A percentile compares a stretch with the other conserved stretches of the same genome.
These are phyloP conservation scores for Prosopocoilus inquinatus DNA, from an alignment of 2,888 invertebrate genomes.

Conservation along the genomic window DNA sequence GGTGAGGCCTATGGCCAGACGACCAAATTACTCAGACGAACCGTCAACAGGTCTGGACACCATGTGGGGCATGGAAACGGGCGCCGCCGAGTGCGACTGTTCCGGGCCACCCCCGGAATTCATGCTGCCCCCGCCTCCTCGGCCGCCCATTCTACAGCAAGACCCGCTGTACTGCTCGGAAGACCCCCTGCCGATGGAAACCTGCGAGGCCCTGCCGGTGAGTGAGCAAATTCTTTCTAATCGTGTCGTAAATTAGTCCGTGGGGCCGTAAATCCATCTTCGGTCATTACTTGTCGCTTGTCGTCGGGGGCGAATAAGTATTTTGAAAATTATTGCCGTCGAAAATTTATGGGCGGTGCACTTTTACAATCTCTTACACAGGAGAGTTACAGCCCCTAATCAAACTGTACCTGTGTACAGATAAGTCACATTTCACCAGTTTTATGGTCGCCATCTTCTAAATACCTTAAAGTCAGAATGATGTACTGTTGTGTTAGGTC, in stretches of 20 bases:
- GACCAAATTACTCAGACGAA: conserved; percentile 38
- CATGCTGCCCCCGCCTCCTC: conserved; percentile 70
- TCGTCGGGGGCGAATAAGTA: no score
- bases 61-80: conserved; percentile 70
- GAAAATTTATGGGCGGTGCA: no score
- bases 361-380: no score
- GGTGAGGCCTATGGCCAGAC: conserved; percentile 47
- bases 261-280: background rate
- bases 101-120: conserved; percentile 74
- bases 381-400: no score
- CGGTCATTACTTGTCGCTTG: no score
- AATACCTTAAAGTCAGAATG: no score
- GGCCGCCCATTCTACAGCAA: conserved; percentile 68
- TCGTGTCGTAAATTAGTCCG: background rate
- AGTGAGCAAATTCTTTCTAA: conserved; percentile 41
- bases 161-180: conserved; percentile 69
- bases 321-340: no score
- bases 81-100: conserved; percentile 73
- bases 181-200: conserved; percentile 69
- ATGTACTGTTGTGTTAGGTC: no score
- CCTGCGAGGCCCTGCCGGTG: conserved; percentile 76
- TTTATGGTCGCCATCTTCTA: no score
- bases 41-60: conserved; percentile 38
- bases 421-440: no score
- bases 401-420: no score